phyloP scores from a whole-genome alignment of 2,797 vertebrate species.

The Arremon brunneinucha region DNA sequence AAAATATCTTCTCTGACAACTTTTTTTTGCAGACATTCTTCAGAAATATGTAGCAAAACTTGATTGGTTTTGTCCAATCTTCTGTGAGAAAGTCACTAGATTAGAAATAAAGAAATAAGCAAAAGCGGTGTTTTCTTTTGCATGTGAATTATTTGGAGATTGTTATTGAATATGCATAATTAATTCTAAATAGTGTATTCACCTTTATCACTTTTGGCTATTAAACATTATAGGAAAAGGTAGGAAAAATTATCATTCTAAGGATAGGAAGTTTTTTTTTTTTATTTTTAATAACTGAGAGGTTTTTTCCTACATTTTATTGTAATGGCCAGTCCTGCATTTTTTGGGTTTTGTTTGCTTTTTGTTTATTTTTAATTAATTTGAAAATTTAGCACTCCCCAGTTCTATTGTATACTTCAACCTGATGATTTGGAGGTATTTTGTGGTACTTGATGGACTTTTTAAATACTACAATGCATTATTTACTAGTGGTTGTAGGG shows the following conservation, averaged over 20 bases:
- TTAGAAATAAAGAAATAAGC: neutral
- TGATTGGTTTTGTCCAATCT: neutral
- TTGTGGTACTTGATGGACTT: neutral
- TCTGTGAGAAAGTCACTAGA: neutral
- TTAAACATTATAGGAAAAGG: neutral
- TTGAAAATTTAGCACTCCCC: neutral
- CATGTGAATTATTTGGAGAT: neutral
- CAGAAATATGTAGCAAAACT: neutral
- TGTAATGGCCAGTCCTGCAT: neutral
- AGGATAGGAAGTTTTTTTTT: neutral
- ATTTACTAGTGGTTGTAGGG: slow-evolving; percentile 72
- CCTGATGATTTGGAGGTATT: slow-evolving; percentile 6
- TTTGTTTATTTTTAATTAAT: neutral
- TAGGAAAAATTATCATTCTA: rapidly evolving
- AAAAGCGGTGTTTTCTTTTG: neutral
- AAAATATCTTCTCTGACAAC: neutral
- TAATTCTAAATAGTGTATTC: neutral
- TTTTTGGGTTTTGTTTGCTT: neutral
- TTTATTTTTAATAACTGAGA: neutral
- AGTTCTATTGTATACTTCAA: neutral
- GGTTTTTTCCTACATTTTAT: neutral
- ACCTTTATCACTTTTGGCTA: neutral
- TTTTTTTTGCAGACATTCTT: neutral
- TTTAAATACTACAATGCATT: slow-evolving; percentile 29
- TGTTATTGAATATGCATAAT: neutral